These are phyloP conservation scores for Limonius californicus DNA, from an alignment of 1,140 invertebrate species.

Conservation along the genomic window DNA sequence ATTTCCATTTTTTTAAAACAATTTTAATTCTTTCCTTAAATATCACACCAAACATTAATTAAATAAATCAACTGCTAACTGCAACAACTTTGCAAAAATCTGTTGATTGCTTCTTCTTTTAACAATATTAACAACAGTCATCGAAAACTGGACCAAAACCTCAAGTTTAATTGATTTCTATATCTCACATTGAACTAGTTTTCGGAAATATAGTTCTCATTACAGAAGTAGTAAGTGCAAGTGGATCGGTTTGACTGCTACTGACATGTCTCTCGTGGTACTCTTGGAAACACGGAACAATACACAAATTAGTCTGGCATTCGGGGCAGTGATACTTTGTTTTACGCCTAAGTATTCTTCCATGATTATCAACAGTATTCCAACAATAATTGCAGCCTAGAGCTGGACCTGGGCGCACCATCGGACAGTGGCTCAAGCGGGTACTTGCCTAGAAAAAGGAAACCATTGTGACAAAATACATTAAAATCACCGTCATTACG, in stretches of 20 bases:
- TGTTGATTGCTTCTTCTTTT: too few species aligned
- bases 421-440: slow-evolving; percentile 68
- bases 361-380: slow-evolving; percentile 79
- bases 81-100: too few species aligned
- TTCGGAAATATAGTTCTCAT: slow-evolving; percentile 47
- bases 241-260: slow-evolving; percentile 35
- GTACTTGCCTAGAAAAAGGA: slow-evolving; percentile 38
- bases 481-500: too few species aligned
- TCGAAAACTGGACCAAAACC: neutral
- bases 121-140: too few species aligned
- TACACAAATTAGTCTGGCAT: slow-evolving; percentile 81
- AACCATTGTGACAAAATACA: too few species aligned
- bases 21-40: too few species aligned
- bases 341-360: slow-evolving; percentile 74
- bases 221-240: slow-evolving; percentile 40
- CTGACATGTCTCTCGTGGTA: slow-evolving; percentile 59
- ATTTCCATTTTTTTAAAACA: too few species aligned
- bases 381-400: slow-evolving; percentile 80
- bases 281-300: slow-evolving; percentile 81
- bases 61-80: too few species aligned
- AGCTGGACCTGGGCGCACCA: slow-evolving; percentile 72
- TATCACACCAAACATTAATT: too few species aligned
- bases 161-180: neutral
- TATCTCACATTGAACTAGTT: slow-evolving; percentile 46
- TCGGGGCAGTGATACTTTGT: slow-evolving; percentile 86